These are phyloP conservation scores for Rhinogobio ventralis DNA, from an alignment of 2,797 vertebrate species.

Conservation along the genomic window DNA sequence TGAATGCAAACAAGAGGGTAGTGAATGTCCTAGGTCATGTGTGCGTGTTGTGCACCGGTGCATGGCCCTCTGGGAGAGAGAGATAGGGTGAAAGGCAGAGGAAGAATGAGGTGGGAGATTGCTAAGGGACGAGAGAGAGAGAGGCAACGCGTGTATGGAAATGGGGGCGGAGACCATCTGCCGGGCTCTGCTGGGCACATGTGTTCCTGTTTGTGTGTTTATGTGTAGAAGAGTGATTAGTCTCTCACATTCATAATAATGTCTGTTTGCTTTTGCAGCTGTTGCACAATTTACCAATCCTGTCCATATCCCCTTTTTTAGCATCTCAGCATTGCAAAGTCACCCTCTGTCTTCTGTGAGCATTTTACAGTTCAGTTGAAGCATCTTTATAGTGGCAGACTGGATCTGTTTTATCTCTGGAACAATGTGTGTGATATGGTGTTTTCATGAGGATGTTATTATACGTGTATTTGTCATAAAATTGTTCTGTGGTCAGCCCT, in stretches of 20 bases:
- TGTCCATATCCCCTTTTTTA: constrained; percentile 27
- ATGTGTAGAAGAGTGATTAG: constrained; percentile 63
- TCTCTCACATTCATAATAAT: constrained; percentile 82
- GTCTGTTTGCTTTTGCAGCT: constrained; percentile 71
- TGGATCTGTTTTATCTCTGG: neutral
- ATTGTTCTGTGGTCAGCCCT: neutral
- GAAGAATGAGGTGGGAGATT: constrained; percentile 46
- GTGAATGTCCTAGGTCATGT: constrained; percentile 39
- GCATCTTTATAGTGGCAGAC: neutral
- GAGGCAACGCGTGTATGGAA: constrained; percentile 58
- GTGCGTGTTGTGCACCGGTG: constrained; percentile 50
- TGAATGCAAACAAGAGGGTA: constrained; percentile 61
- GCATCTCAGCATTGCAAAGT: constrained; percentile 29
- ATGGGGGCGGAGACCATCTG: constrained; percentile 64
- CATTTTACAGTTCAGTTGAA: constrained; percentile 7
- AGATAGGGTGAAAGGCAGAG: constrained; percentile 26
- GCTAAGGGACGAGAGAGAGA: constrained; percentile 40
- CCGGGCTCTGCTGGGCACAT: constrained; percentile 60
- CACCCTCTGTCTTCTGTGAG: constrained; percentile 6
- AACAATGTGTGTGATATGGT: neutral
- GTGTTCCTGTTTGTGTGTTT: constrained; percentile 59
- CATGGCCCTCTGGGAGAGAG: constrained; percentile 46
- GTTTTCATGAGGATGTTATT: neutral
- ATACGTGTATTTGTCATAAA: neutral
- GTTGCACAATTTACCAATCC: constrained; percentile 59